Evolutionary conservation across 2,797 vertebrate species (phyloP), one percentile per base, ranked within the genome.

Genomic region (Aselliscus stoliczkanus): DNA sequence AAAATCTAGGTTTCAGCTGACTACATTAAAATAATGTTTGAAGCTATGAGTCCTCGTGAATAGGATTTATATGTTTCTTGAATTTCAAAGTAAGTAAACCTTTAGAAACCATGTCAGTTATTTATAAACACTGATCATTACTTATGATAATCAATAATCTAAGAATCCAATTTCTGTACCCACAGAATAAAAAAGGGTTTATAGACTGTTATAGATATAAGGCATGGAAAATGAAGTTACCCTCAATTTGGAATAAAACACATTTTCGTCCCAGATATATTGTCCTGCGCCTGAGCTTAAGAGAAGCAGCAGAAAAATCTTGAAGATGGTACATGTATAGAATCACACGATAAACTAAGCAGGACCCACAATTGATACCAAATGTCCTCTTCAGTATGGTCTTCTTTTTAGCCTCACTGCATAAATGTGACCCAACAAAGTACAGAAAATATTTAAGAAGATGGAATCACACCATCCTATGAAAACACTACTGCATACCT

Each of bases 51-150:
- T 81, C 67, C 58, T 93, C 20, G 5, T n/a, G 75, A 5, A 37
- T 95, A 95, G 81, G 14, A 86, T 65, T 84, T 29, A 1, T 27
- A 1, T 69, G 15, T 65, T 34, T 93, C 73, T 95, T 70, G 4
- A 88, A 95, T 87, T 52, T 94, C n/a, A 89, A 52, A 15, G 90
- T 80, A 85, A 77, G 44, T 65, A 94, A 88, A 86, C 13, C 56
- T 87, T 95, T 79, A 89, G 2, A 90, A 79, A 79, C 0, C 75
- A 86, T 92, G 88, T 52, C 11, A 95, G 50, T 72, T 4, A 86
- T 60, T 96, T 96, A 79, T 93, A 97, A 93, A 34, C 54, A 34
- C 42, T 89, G 25, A 87, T 96, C 97, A 97, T 69, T 93, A 34
- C 23, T 87, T 96, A 82, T 44, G 4, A 86, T 79, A 89, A 85